phyloP scores from a whole-genome alignment of 2,888 invertebrate species.

The Phorcus lineatus region DNA sequence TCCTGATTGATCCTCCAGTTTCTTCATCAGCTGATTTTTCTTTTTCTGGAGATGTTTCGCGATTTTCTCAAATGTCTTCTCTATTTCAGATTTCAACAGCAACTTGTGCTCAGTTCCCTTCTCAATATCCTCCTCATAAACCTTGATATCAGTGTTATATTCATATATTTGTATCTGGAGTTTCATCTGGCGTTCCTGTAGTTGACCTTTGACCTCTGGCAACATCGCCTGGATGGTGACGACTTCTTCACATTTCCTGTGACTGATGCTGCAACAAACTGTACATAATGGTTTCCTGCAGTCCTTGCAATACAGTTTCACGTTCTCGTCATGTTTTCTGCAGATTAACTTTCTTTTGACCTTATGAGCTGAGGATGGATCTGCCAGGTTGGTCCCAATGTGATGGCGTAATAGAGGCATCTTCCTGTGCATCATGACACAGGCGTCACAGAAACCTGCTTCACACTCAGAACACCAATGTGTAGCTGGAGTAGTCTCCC shows the following conservation, averaged over 20 bases:
- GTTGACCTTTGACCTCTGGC: neutral
- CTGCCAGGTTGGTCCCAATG: no score
- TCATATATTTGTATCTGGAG: neutral
- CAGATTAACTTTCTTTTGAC: neutral
- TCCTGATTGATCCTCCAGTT: neutral
- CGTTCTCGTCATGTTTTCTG: neutral
- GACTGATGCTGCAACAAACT: neutral
- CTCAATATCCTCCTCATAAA: neutral
- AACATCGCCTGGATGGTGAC: neutral
- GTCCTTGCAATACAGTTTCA: neutral
- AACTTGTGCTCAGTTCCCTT: no score
- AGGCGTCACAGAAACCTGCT: neutral
- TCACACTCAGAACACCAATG: neutral
- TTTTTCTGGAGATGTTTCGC: neutral
- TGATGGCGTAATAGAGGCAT: neutral
- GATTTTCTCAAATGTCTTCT: neutral
- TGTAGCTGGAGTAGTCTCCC: neutral
- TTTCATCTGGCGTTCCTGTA: neutral
- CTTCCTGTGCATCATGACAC: neutral
- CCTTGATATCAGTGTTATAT: neutral
- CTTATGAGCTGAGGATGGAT: no score
- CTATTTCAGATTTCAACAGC: neutral
- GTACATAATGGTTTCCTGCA: neutral
- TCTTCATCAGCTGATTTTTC: neutral
- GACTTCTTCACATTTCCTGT: neutral